These are phyloP conservation scores for Bibio marci DNA, from an alignment of 2,888 invertebrate species.

Conservation along the genomic window DNA sequence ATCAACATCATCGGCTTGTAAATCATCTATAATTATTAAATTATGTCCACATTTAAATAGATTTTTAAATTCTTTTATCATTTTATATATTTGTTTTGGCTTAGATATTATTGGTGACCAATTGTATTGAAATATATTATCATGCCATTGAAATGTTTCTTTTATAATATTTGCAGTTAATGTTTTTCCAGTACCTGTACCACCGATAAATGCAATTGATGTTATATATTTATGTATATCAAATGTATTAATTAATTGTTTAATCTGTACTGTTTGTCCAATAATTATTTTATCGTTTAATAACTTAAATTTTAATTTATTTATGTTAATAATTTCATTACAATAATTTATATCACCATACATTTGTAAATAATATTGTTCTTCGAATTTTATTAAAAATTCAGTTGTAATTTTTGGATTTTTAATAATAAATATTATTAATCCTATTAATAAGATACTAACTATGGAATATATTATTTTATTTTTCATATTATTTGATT, in stretches of 20 bases:
- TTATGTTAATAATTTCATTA: conserved; percentile 10
- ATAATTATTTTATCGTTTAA: background rate
- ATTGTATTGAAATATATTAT: conserved; percentile 18
- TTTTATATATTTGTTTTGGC: background rate
- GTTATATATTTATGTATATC: conserved; percentile 1
- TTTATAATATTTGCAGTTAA: conserved; percentile 15
- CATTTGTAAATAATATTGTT: no score
- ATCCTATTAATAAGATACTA: no score
- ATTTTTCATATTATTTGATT: no score
- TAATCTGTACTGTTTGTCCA: background rate
- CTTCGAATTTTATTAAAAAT: no score
- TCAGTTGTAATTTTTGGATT: no score
- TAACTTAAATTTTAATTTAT: no score
- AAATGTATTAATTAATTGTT: conserved; percentile 1
- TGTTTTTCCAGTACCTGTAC: conserved; percentile 19
- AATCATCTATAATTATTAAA: conserved; percentile 22
- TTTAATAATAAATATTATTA: no score
- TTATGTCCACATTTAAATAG: conserved; percentile 22
- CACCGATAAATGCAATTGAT: conserved; percentile 3
- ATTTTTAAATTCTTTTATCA: background rate
- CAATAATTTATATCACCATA: conserved; percentile 1
- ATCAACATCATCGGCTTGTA: conserved; percentile 14
- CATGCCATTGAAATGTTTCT: conserved; percentile 21
- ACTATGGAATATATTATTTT: no score
- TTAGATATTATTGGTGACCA: conserved; percentile 13